Conservation (phyloP, 1,140 invertebrate genomes). For the Aricia agestis region DNA sequence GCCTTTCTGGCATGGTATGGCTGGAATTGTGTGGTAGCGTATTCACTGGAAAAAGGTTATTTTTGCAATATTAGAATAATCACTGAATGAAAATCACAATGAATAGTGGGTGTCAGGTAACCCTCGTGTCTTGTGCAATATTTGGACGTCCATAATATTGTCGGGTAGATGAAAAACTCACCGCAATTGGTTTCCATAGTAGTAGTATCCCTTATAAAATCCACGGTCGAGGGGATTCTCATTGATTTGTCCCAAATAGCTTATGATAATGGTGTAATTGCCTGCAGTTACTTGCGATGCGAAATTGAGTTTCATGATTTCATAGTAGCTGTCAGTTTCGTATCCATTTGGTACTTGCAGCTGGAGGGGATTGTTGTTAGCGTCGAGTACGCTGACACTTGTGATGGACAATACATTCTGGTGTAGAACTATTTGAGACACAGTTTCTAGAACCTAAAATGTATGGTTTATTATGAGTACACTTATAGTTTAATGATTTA, state of each 20-base stretch:
- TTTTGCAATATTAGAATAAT: background rate
- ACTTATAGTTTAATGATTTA: no score
- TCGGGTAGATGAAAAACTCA: conserved; percentile 21
- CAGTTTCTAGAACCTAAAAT: conserved; percentile 47
- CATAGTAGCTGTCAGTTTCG: conserved; percentile 49
- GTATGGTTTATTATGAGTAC: background rate
- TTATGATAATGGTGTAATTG: conserved; percentile 47
- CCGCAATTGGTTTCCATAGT: conserved; percentile 38
- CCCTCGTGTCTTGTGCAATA: no score
- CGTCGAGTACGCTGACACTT: conserved; percentile 41
- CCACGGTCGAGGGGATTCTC: conserved; percentile 57
- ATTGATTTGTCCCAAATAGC: conserved; percentile 49
- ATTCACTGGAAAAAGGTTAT: conserved; percentile 64
- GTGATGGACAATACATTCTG: conserved; percentile 54
- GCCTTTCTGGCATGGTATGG: conserved; percentile 86
- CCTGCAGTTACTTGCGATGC: conserved; percentile 38
- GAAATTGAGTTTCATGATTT: conserved; percentile 54
- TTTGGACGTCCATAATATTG: background rate
- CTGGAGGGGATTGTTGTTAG: conserved; percentile 29
- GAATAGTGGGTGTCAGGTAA: no score
- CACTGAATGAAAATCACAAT: no score
- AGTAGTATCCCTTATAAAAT: conserved; percentile 65
- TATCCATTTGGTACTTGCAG: conserved; percentile 41
- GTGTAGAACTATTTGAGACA: conserved; percentile 58
- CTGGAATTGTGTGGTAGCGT: conserved; percentile 88